A percentile compares a stretch with the other conserved stretches of the same genome.
Conservation (phyloP, 2,888 invertebrate species). For the Pseudococcus jackbeardsleyi region DNA sequence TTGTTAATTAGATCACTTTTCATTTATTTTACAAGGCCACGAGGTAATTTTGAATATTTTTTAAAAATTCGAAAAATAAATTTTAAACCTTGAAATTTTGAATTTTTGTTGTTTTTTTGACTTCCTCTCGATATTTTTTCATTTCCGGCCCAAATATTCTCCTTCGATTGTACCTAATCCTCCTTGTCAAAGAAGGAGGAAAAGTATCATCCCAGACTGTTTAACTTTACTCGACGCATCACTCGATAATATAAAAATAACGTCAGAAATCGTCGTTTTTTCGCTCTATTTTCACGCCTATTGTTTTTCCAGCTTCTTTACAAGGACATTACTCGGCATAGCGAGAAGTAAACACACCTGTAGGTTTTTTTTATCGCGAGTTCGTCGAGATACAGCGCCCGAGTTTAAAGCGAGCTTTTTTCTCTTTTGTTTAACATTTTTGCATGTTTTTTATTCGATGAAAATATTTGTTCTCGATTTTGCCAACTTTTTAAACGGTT, state of each 20-base stretch:
- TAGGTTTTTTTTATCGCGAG: conserved; percentile 12
- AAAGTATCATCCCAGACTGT: background rate
- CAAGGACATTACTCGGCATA: background rate
- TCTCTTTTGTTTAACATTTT: conserved; percentile 9
- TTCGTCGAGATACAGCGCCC: background rate
- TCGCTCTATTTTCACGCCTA: conserved; percentile 1
- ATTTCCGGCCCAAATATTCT: too few relatives aligned
- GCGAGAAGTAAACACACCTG: conserved; percentile 40
- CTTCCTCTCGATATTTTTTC: too few relatives aligned
- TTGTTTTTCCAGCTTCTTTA: conserved; percentile 37
- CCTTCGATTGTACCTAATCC: too few relatives aligned
- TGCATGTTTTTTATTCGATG: conserved; percentile 14
- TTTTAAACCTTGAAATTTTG: background rate
- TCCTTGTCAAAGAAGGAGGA: too few relatives aligned
- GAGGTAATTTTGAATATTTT: too few relatives aligned
- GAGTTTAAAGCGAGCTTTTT: background rate
- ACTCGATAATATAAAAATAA: conserved; percentile 40
- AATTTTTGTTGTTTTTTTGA: background rate
- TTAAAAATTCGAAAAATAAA: too few relatives aligned
- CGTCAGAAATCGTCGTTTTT: background rate
- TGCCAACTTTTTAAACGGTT: background rate
- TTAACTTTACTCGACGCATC: conserved; percentile 14
- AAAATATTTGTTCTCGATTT: conserved; percentile 17
- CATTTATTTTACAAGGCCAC: too few relatives aligned
- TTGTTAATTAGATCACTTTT: too few relatives aligned